Percentiles rank a stretch among this genome's conserved stretches.
Conservation (phyloP, 2,888 invertebrate genomes). For the Micoletzkya japonica region DNA sequence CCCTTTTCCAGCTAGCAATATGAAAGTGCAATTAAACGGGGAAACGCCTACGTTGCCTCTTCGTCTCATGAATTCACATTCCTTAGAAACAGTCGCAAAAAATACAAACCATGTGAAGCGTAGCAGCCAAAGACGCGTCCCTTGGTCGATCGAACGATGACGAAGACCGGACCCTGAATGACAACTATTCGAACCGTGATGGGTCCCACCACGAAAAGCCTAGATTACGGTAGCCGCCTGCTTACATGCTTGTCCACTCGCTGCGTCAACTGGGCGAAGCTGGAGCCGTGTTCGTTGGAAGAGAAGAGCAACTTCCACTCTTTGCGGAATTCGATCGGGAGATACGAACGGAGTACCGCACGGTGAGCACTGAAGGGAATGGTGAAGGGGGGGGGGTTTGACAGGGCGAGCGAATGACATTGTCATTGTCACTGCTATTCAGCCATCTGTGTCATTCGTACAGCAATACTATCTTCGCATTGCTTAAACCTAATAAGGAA, state of each 20-base stretch:
- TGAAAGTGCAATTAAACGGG: too few species aligned
- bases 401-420: not conserved
- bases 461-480: too few species aligned
- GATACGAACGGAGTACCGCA: slow-evolving; percentile 28
- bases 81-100: not conserved
- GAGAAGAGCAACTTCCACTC: slow-evolving; percentile 48
- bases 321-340: slow-evolving; percentile 44
- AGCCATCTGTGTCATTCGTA: not conserved
- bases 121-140: slow-evolving; percentile 88
- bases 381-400: not conserved
- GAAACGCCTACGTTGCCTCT: slow-evolving; percentile 89
- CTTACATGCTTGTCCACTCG: slow-evolving; percentile 19
- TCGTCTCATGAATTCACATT: slow-evolving; percentile 67
- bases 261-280: slow-evolving; percentile 46
- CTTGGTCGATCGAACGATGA: slow-evolving; percentile 76
- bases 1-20: too few species aligned
- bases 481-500: too few species aligned
- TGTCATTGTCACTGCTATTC: not conserved
- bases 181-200: not conserved
- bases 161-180: slow-evolving; percentile 34
- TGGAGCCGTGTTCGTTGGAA: slow-evolving; percentile 39
- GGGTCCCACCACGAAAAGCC: not conserved
- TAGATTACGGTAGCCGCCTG: not conserved
- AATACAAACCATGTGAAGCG: slow-evolving; percentile 73
- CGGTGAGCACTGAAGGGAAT: not conserved